Evolutionary conservation across 2,888 invertebrate genomes (phyloP), one percentile per base, ranked within the genome.

Genomic region (Galerucella nymphaeae): DNA sequence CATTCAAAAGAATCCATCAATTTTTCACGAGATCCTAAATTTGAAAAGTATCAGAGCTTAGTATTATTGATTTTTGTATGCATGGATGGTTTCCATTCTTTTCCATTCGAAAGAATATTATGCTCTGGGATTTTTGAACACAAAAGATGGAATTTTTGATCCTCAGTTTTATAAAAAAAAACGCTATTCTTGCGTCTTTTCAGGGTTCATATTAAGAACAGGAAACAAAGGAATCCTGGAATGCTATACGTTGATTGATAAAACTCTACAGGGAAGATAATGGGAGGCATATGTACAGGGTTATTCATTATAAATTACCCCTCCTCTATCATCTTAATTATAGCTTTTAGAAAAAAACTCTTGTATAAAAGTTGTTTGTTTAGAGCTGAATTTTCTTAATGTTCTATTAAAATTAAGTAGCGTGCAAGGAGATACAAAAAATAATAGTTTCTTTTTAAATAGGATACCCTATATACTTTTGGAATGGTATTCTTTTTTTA

Each of bases 111-210:
- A 67, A 58, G 59, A 48, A 59, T 59, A 67, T 67, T 58, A 67
- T 67, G 30, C 67, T 67, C 23, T 48, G 45, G 59, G 59, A 59
- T 67, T 48, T 67, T 67, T 23, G 48, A 48, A 67, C 59, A 67
- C 67, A 67, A 67, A 67, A 67, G 67, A 67, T 38, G 67, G 59
- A 67, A 67, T 67, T 67, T 59, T 67, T 67, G 67, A 67, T 67
- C 67, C 67, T 13, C 67, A 10, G 30, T 42, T 20, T 30, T 30
- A 11, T 59, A 30, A 59, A 59, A 59, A 66, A 57, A 57, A 65
- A 65, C 16, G 57, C 57, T 8, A 16, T n/a, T 50, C 45, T n/a
- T 64, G n/a, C 65, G 67, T 59, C 67, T 67, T 67, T 67, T 59
- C 13, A 48, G 41, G 48, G 42, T 59, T 67, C 67, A 59, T 59